Base-by-base conservation (phyloP, 2,888 invertebrate genomes). In the Pilophorus perplexus region DNA sequence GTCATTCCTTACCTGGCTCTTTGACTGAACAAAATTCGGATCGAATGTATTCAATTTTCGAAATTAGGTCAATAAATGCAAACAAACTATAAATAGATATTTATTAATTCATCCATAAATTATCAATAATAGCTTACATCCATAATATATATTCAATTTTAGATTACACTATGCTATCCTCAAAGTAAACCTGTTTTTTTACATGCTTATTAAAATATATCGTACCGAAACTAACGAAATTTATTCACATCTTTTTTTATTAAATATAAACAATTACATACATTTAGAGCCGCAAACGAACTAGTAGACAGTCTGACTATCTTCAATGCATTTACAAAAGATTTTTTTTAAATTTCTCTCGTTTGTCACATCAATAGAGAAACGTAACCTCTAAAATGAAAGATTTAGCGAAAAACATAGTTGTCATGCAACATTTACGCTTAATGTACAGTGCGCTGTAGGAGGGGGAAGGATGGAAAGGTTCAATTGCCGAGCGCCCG, bases 161-260 rank as follows among this genome's bases (percentile, higher is more conserved):
- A 25, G 52, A 28, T 28, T 52, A 52, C 28, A 52, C 18, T 52
- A 52, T 14, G 4, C 52, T 28, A 52, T n/a, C 27, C 10, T 52
- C 28, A 52, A 46, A 52, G 28, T 52, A 28, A 50, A 25, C 33
- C 33, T n/a, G 33, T 50, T 27, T 25, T 44, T n/a, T 4, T 28
- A 52, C 52, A 52, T 33, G 33, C 52, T 52, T 52, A 52, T 52
- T 52, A 52, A 52, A 52, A 52, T 52, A 52, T 52, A 25, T 28
- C 28, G 25, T 52, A 52, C 14, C 6, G 28, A 5, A 3, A 52
- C 52, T 52, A 52, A 52, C 52, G 16, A 14, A 25, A 27, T 28
- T 52, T 16, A 5, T 28, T 52, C 28, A 28, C 52, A 18, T 52
- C 6, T 16, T n/a, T 23, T 52, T 28, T 2, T 52, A 14, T 28